Conservation (phyloP, 2,113 vertebrate genomes). For the Cervus canadensis region DNA sequence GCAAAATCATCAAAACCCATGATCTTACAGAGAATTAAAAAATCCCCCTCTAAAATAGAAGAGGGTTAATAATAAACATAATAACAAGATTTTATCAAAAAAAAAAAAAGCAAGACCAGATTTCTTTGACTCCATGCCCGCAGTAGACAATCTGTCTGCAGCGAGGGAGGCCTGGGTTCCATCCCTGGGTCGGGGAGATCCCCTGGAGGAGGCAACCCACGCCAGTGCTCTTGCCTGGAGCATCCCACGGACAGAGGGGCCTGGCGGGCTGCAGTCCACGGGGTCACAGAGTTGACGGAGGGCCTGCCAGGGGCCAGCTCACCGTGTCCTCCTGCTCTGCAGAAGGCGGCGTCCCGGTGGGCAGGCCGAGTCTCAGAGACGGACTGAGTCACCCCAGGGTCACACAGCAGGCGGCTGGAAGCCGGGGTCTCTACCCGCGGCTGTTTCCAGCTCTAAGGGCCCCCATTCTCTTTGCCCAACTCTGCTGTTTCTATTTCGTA, state of each 20-base stretch:
- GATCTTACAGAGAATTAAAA: neutral
- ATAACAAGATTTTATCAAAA: neutral
- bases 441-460: neutral
- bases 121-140: neutral
- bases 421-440: neutral
- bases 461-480: neutral
- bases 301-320: neutral
- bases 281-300: neutral
- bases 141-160: rapidly evolving
- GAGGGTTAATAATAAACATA: neutral
- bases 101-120: neutral
- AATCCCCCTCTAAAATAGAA: neutral
- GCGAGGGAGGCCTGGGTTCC: neutral
- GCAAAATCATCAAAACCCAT: neutral
- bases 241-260: neutral
- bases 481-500: neutral
- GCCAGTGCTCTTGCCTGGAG: neutral
- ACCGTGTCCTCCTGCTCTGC: neutral
- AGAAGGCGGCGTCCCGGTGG: neutral
- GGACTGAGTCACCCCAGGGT: neutral
- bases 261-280: rapidly evolving
- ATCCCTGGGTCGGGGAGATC: neutral
- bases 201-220: neutral
- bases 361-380: neutral
- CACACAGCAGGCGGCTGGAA: neutral